Base-by-base conservation (phyloP, 2,113 vertebrate species). In the Chaenogobius annularis region DNA sequence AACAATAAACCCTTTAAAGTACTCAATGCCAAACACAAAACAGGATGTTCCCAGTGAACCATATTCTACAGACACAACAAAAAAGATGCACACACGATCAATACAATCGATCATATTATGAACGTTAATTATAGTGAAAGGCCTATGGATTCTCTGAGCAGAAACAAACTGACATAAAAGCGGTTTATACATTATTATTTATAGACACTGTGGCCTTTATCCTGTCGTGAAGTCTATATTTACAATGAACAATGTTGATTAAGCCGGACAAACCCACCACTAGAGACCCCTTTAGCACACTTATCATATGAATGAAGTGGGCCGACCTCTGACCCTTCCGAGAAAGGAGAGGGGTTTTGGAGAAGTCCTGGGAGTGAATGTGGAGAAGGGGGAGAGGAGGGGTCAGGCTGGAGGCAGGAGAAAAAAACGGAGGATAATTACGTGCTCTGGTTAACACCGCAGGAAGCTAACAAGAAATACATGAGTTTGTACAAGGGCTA, bases 231-330 rank as follows among this genome's bases (percentile, higher is more conserved):
- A 54, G 15, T 20, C 50, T 54, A n/a, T n/a, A 54, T 54, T 20
- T 54, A 20, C 19, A 19, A 52, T 52, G 50, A 54, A 54, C n/a
- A 54, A 54, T 20, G 50, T 54, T 54, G 50, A 54, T 54, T 54
- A 54, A 20, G 17, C 7, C 8, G 1, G 19, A 54, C 50, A 54
- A 54, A 17, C 63, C 62, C 68, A 20, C 35, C 74, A 79, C 64
- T 37, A 58, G 61, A n/a, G 44, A 19, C 74, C 64, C 44, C 66
- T 66, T 54, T 0, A 73, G 44, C 65, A 37, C 66, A 75, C 71
- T 85, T 77, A 77, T 75, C 83, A 75, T 77, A 67, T 67, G 62
- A 86, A 77, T 68, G 63, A 20, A 69, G 48, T 15, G 5, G 13
- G 1, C 37, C 63, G 54, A 81, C 83, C 77, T 3, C 10, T 72